These are phyloP conservation scores for Nebria brevicollis DNA, from an alignment of 2,888 invertebrate species.

Conservation along the genomic window DNA sequence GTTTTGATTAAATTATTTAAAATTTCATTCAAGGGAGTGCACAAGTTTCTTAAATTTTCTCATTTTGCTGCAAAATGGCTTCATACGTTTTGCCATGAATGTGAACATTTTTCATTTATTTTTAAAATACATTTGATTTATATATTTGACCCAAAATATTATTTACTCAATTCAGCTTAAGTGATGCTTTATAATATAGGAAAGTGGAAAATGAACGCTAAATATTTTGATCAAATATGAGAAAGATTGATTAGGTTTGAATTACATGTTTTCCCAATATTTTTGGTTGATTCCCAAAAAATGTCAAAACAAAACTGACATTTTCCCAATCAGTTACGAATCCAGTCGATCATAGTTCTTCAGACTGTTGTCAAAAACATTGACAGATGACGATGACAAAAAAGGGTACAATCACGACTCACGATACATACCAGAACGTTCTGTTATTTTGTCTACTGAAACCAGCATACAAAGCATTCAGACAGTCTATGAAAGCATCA, in stretches of 20 bases:
- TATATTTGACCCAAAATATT: too few relatives aligned
- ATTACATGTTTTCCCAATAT: background rate
- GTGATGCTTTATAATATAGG: background rate
- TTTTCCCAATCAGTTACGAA: conserved; percentile 38
- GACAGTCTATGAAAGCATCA: too few relatives aligned
- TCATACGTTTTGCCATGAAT: background rate
- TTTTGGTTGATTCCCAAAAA: conserved; percentile 34
- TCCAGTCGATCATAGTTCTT: conserved; percentile 42
- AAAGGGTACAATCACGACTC: conserved; percentile 31
- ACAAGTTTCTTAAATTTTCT: background rate
- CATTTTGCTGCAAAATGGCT: background rate
- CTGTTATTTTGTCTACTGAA: too few relatives aligned
- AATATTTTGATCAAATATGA: background rate
- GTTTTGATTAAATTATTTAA: conserved; percentile 1
- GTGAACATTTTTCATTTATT: background rate
- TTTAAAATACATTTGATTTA: background rate
- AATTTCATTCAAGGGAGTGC: background rate
- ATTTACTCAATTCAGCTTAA: background rate
- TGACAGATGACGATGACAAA: conserved; percentile 40
- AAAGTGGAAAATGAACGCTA: background rate
- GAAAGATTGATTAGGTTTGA: background rate
- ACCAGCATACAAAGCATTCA: too few relatives aligned
- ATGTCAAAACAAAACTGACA: conserved; percentile 37
- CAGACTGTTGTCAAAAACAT: conserved; percentile 41
- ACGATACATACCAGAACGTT: too few relatives aligned